Conservation (phyloP, 1,140 invertebrate genomes). For the Pseudomyrmex cubaensis region DNA sequence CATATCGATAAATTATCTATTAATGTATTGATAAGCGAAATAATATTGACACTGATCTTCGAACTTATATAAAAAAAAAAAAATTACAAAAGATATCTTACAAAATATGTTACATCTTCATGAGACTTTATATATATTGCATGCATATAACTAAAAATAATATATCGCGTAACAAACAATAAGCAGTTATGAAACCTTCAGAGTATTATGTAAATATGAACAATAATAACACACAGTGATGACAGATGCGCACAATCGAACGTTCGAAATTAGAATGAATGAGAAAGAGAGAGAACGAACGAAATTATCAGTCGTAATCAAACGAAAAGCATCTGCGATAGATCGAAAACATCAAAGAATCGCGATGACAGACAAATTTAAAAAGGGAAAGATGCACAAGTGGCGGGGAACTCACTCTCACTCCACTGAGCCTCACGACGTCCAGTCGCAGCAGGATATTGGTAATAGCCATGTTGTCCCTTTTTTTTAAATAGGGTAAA, state of each 20-base stretch:
- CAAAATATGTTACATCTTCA: background rate
- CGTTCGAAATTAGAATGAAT: background rate
- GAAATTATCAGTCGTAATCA: constrained; percentile 31
- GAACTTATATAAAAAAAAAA: too few species aligned
- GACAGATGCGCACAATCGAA: background rate
- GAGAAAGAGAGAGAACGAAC: background rate
- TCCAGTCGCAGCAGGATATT: constrained; percentile 75
- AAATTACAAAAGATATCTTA: background rate
- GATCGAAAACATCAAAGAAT: background rate
- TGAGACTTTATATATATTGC: background rate
- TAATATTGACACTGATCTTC: background rate
- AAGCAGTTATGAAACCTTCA: constrained; percentile 59
- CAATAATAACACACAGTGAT: constrained; percentile 18
- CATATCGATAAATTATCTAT: constrained; percentile 2
- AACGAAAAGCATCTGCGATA: constrained; percentile 19
- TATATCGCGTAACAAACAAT: constrained; percentile 14
- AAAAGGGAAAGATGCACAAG: constrained; percentile 44
- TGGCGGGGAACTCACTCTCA: constrained; percentile 75
- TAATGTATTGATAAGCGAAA: background rate
- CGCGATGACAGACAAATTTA: background rate
- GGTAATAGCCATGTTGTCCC: constrained; percentile 73
- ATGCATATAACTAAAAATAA: constrained; percentile 48
- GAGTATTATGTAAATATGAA: constrained; percentile 36
- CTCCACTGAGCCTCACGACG: constrained; percentile 73
- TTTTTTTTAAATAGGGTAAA: background rate